Evolutionary conservation across 2,888 invertebrate species (phyloP), one percentile per base, ranked within the genome.

Genomic region (Agrilus biguttatus): DNA sequence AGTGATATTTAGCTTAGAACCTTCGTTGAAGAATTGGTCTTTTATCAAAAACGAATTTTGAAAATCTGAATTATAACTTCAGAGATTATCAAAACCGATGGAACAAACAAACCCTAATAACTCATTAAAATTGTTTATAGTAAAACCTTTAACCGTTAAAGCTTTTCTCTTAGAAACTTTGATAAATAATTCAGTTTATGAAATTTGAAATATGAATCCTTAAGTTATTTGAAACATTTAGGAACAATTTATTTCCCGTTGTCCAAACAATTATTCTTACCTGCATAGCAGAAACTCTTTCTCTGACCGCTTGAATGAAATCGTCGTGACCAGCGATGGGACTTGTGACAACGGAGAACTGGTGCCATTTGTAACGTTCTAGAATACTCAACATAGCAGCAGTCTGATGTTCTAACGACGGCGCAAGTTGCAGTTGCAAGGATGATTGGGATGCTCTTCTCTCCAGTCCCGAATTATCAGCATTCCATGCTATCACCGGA

Each of bases 401-500:
- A 35, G 92, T 91, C 69, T 93, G 96, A 65, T 97, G 96, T 67
- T 91, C 90, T 55, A 97, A 79, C 43, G 93, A 91, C 48, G 97
- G 96, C 43, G 96, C 96, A 65, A 97, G 73, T 68, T 96, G 96
- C 51, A 92, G 75, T 59, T 89, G 87, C 56, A 93, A 72, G 46
- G 88, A 88, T 40, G 88, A 87, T 66, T 90, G 87, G 21, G 89
- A 87, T 35, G 88, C 87, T 36, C 66, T 53, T 19, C 66, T 53
- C 51, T 67, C 78, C 45, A 92, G 74, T 34, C 92, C 95, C 35
- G 93, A 90, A 68, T 95, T 95, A 67, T 96, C 95, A 8, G 93
- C 92, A 68, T 95, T 95, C 95, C 95, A 96, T 8, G 91, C 90
- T 55, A 95, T 90, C 41, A 95, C 91, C 55, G 95, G 95, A 61